Percentiles rank a stretch among this genome's conserved stretches.
These are phyloP conservation scores for Synanceia verrucosa DNA, from an alignment of 2,797 vertebrate genomes.

Conservation along the genomic window DNA sequence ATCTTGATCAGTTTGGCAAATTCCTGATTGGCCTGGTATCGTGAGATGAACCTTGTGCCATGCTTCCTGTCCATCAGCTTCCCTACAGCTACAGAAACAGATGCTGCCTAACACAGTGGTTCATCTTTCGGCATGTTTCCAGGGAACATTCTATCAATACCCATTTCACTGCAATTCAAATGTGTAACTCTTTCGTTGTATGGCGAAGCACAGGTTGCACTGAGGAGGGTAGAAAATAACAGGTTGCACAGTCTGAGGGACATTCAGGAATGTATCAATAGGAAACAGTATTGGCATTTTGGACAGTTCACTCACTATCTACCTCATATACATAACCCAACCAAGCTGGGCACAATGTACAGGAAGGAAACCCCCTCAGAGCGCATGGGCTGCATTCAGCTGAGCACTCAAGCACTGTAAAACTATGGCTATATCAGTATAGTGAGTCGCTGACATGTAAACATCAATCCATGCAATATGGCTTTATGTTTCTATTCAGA, in stretches of 20 bases:
- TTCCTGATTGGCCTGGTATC: conserved; percentile 56
- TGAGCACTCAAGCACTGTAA: conserved; percentile 28
- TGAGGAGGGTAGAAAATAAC: conserved; percentile 66
- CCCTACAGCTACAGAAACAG: conserved; percentile 3
- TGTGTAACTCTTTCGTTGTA: conserved; percentile 62
- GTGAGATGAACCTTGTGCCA: conserved; percentile 47
- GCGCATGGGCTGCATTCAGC: conserved; percentile 55
- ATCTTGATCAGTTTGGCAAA: conserved; percentile 50
- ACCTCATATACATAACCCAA: conserved; percentile 46
- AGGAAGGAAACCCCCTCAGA: conserved; percentile 32
- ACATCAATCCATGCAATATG: conserved; percentile 66
- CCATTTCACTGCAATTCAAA: conserved; percentile 23
- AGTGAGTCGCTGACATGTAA: conserved; percentile 46
- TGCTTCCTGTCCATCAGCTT: conserved; percentile 12
- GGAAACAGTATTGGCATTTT: conserved; percentile 67
- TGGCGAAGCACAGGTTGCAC: conserved; percentile 65
- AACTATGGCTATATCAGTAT: conserved; percentile 65
- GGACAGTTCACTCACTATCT: conserved; percentile 50
- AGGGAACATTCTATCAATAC: conserved; percentile 27
- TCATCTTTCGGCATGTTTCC: conserved; percentile 11
- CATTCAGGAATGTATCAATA: conserved; percentile 76
- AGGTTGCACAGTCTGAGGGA: conserved; percentile 74
- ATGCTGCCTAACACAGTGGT: neutral
- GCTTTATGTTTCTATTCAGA: conserved; percentile 57
- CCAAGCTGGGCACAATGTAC: conserved; percentile 34